Percentiles rank a stretch among this genome's conserved stretches.
Conservation (phyloP, 1,140 invertebrate genomes). For the Adoxophyes honmai region DNA sequence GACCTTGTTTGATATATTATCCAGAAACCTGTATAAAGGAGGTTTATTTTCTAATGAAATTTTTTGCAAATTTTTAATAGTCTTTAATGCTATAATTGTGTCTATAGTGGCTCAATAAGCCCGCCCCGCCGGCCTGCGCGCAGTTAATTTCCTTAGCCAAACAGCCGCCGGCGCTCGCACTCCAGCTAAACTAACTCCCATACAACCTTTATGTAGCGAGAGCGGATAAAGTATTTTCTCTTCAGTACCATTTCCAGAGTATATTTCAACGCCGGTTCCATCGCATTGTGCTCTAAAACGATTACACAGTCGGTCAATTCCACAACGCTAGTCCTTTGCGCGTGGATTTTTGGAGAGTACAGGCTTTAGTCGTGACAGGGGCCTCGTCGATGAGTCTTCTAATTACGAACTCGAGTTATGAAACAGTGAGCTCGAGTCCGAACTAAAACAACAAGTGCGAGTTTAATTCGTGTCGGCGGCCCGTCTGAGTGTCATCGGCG, state of each 20-base stretch:
- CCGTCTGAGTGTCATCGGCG: slow-evolving; percentile 4
- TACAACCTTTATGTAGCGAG: neutral
- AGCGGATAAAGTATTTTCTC: neutral
- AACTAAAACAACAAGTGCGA: slow-evolving; percentile 4
- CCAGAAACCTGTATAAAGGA: too few relatives aligned
- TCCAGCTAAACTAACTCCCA: slow-evolving; percentile 5
- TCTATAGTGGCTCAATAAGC: too few relatives aligned
- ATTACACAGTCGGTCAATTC: slow-evolving; percentile 12
- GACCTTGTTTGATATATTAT: too few relatives aligned
- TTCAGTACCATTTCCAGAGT: neutral
- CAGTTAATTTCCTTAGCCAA: slow-evolving; percentile 13
- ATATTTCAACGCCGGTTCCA: neutral
- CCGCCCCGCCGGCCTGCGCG: too few relatives aligned
- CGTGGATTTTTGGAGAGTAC: too few relatives aligned
- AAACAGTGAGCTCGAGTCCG: too few relatives aligned
- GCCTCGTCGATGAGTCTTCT: too few relatives aligned
- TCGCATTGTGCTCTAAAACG: neutral
- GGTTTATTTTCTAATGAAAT: too few relatives aligned
- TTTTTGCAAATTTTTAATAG: too few relatives aligned
- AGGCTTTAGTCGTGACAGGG: too few relatives aligned
- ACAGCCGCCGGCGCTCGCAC: neutral
- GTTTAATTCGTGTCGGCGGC: slow-evolving; percentile 4
- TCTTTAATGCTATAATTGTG: too few relatives aligned
- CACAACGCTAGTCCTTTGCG: neutral
- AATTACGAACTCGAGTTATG: too few relatives aligned